Evolutionary conservation across 2,113 vertebrate species (phyloP).

Genomic region (Danionella cerebrum): DNA sequence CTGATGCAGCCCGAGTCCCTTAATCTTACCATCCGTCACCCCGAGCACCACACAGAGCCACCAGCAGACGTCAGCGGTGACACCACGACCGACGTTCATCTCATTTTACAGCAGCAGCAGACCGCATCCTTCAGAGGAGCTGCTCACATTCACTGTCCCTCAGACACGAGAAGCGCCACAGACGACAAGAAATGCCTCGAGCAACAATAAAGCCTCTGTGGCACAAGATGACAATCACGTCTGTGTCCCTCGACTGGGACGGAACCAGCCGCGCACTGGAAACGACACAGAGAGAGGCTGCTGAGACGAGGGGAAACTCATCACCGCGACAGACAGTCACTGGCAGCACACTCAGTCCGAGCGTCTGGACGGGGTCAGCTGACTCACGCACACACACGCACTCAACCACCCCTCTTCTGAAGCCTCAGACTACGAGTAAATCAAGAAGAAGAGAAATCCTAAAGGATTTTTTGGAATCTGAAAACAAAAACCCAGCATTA

Average conservation of each 20-base stretch:
- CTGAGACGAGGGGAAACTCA: slow-evolving; percentile 39
- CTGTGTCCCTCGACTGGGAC: slow-evolving; percentile 36
- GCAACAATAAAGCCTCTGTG: slow-evolving; percentile 21
- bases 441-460: too few species aligned
- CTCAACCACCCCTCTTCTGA: neutral
- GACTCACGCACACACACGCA: slow-evolving; percentile 9
- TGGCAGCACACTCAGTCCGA: slow-evolving; percentile 38
- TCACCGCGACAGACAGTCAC: slow-evolving; percentile 43
- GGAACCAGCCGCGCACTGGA: slow-evolving; percentile 38
- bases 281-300: slow-evolving; percentile 39
- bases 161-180: too few species aligned
- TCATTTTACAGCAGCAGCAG: neutral
- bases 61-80: slow-evolving; percentile 11
- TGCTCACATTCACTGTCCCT: neutral
- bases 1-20: slow-evolving; percentile 10
- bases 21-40: slow-evolving; percentile 31
- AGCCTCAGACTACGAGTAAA: too few species aligned
- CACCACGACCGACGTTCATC: neutral
- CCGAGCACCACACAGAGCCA: slow-evolving; percentile 27
- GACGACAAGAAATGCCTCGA: slow-evolving; percentile 12
- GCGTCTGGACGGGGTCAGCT: slow-evolving; percentile 39
- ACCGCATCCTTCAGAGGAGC: neutral
- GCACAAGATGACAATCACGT: slow-evolving; percentile 26
- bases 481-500: too few species aligned
- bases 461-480: too few species aligned